A percentile compares a stretch with the other conserved stretches of the same genome.
phyloP scores from a whole-genome alignment of 2,888 invertebrate species.

The Trichogramma evanescens region DNA sequence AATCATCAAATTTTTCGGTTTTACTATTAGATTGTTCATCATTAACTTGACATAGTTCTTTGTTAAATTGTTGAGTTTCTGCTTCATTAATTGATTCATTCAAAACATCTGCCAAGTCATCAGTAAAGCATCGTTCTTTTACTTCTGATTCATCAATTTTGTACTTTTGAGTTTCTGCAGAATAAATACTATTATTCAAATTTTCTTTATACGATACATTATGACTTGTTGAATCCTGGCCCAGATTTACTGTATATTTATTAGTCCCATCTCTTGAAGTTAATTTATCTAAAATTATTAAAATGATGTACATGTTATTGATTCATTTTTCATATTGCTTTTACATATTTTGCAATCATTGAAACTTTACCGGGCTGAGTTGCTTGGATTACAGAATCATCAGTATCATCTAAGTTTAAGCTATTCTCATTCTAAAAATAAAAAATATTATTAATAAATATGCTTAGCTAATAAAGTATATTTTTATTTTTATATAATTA shows the following conservation, averaged over 20 bases:
- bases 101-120: background rate
- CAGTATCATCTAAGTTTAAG: background rate
- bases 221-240: background rate
- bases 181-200: slow-evolving; percentile 1
- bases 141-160: background rate
- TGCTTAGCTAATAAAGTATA: no score
- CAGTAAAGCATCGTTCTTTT: background rate
- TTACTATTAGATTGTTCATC: no score
- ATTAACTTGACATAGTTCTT: background rate
- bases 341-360: background rate
- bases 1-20: background rate
- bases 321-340: background rate
- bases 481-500: background rate
- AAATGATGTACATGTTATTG: no score
- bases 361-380: no score
- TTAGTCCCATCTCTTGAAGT: background rate
- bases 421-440: background rate
- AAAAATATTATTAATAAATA: background rate
- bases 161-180: slow-evolving; percentile 8
- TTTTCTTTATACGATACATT: background rate
- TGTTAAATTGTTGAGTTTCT: slow-evolving; percentile 16
- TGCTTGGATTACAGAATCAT: no score
- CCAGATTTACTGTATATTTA: background rate
- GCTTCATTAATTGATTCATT: slow-evolving; percentile 6
- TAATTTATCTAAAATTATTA: no score